phyloP scores from a whole-genome alignment of 2,113 vertebrate genomes.

The Narcine bancroftii region DNA sequence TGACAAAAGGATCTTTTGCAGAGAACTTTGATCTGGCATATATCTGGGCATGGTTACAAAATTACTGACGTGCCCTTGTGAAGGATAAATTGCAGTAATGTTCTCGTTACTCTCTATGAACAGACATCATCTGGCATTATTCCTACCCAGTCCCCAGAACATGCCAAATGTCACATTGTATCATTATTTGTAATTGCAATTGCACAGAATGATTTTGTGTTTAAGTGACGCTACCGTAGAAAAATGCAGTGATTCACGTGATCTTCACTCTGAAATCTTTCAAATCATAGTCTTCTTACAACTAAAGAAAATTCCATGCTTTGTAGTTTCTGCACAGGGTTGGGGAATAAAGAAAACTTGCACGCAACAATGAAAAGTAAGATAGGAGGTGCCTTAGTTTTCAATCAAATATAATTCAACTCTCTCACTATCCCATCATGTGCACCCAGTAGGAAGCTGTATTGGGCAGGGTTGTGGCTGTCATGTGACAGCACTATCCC shows the following conservation, averaged over 20 bases:
- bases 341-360: not conserved
- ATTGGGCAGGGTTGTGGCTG: no score
- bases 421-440: not conserved
- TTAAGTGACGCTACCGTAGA: not conserved
- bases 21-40: not conserved
- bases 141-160: constrained; percentile 11
- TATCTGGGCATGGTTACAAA: not conserved
- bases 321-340: not conserved
- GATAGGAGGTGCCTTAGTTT: not conserved
- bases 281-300: not conserved
- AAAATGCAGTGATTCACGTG: constrained; percentile 22
- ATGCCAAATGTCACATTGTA: constrained; percentile 18
- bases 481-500: no score
- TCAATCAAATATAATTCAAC: not conserved
- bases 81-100: not conserved
- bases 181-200: not conserved
- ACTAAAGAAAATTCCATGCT: not conserved
- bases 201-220: not conserved
- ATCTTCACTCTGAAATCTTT: not conserved
- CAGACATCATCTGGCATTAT: constrained; percentile 13
- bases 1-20: not conserved
- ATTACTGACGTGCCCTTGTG: not conserved
- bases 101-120: not conserved
- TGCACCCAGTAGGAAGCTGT: no score
- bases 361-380: not conserved